Base-by-base conservation (phyloP, 2,888 invertebrate species). In the Zelleria hepariella region DNA sequence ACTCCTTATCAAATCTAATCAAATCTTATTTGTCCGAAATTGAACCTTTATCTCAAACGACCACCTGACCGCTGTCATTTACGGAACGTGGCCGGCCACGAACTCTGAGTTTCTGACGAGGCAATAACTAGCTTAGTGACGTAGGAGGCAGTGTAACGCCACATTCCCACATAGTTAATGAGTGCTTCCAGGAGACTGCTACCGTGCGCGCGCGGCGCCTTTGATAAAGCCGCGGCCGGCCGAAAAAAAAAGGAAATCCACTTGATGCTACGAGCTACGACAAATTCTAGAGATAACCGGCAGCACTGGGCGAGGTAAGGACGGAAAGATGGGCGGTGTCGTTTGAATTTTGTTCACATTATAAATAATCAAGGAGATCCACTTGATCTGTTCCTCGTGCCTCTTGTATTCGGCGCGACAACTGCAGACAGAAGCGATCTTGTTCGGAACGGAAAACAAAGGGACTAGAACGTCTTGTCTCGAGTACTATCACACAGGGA, bases 251-350 rank as follows among this genome's bases (percentile, higher is more conserved):
- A 72, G 74, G 70, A 76, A 77, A 75, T n/a, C 27, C 25, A 54
- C 53, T 52, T 56, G 58, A 47, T 57, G 49, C 26, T 78, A 82
- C 86, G 82, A 80, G 59, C 20, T 47, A 81, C 81, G 83, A 87
- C 86, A 87, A 88, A 87, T 86, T 86, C 82, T 78, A n/a, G 68
- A 85, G 86, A 88, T 86, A 87, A 79, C 78, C 68, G 18, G 65
- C 72, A 70, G 71, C 74, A 71, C 72, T 71, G 68, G 53, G 49
- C 18, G 15, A 42, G 15, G 15, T 2, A 42, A 10, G 1, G 15
- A 1, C 32, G 15, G 32, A 7, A 32, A n/a, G n/a, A n/a, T n/a
- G n/a, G 32, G 10, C 10, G 32, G 10, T 10, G 7, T 32, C 1
- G 32, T 32, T 32, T 32, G 5, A 32, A 32, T 32, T 32, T 32